Conservation (phyloP, 2,888 invertebrate species). For the Apodemia duryi region DNA sequence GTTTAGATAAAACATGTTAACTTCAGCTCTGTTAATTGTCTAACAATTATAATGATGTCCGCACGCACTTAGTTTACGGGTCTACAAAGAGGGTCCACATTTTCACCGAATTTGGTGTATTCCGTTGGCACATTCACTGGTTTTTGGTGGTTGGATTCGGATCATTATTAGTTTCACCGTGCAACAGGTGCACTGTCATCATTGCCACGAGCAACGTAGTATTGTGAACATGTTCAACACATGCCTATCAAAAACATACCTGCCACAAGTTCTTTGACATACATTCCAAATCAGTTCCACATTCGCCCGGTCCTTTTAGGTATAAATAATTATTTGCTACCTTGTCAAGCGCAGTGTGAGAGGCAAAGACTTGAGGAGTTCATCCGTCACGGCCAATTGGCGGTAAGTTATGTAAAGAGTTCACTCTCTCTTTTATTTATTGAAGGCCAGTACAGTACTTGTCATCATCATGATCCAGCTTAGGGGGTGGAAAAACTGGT, state of each 20-base stretch:
- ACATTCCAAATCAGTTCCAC: not conserved
- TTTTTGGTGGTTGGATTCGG: slow-evolving; percentile 7
- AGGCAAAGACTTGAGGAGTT: no score
- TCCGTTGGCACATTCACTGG: slow-evolving; percentile 10
- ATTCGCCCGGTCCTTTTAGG: not conserved
- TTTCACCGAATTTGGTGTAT: slow-evolving; percentile 14
- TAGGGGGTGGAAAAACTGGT: no score
- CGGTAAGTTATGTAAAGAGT: no score
- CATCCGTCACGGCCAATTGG: no score
- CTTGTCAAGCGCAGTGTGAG: not conserved
- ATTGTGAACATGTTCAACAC: slow-evolving; percentile 1
- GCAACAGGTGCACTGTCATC: slow-evolving; percentile 3
- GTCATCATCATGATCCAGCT: no score
- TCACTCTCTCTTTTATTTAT: no score
- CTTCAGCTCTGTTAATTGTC: slow-evolving; percentile 33
- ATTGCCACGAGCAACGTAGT: not conserved
- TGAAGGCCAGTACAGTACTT: no score
- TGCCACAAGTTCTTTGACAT: not conserved
- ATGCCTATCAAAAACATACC: not conserved
- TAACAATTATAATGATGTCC: slow-evolving; percentile 18
- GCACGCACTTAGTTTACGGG: slow-evolving; percentile 5
- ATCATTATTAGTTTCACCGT: slow-evolving; percentile 11
- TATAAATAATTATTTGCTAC: not conserved
- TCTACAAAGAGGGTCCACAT: not conserved
- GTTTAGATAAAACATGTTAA: not conserved